These are phyloP conservation scores for Drosophila navojoa DNA, from an alignment of 1,140 invertebrate genomes.

Conservation along the genomic window DNA sequence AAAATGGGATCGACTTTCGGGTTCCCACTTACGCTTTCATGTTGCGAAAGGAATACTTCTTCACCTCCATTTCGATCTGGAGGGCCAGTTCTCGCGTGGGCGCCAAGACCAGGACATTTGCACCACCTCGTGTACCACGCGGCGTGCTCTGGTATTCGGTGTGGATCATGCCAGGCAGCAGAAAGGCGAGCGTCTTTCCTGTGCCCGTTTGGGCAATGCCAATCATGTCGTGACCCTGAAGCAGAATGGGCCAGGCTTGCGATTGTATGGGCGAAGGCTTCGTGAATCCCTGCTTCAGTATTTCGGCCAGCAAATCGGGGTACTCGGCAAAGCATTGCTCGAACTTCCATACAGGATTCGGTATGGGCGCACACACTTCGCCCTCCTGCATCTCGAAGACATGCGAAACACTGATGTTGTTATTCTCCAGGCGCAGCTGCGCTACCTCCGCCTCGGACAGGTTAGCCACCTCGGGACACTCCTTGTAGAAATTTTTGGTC, in stretches of 20 bases:
- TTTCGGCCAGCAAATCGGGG: constrained; percentile 93
- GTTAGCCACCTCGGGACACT: constrained; percentile 88
- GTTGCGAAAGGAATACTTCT: constrained; percentile 92
- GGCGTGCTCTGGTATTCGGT: constrained; percentile 91
- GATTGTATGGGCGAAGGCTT: constrained; percentile 95
- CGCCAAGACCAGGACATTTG: constrained; percentile 93
- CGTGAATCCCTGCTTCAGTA: constrained; percentile 90
- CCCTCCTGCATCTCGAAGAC: constrained; percentile 84
- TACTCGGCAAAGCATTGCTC: constrained; percentile 93
- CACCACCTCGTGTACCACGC: constrained; percentile 88
- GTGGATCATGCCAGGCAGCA: constrained; percentile 95
- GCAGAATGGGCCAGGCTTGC: constrained; percentile 94
- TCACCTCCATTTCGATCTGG: constrained; percentile 95
- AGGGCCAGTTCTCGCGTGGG: constrained; percentile 95
- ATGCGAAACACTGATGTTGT: constrained; percentile 89
- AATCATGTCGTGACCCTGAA: constrained; percentile 94
- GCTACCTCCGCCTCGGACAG: constrained; percentile 87
- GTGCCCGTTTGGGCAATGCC: constrained; percentile 97
- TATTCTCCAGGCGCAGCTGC: constrained; percentile 86
- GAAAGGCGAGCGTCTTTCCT: constrained; percentile 95
- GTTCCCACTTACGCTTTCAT: constrained; percentile 89
- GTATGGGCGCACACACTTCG: constrained; percentile 85
- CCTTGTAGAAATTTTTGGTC: constrained; percentile 93
- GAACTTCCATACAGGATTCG: constrained; percentile 93
- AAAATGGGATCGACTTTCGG: background rate